Evolutionary conservation across 2,888 invertebrate genomes (phyloP).

Genomic region (Carabus problematicus): DNA sequence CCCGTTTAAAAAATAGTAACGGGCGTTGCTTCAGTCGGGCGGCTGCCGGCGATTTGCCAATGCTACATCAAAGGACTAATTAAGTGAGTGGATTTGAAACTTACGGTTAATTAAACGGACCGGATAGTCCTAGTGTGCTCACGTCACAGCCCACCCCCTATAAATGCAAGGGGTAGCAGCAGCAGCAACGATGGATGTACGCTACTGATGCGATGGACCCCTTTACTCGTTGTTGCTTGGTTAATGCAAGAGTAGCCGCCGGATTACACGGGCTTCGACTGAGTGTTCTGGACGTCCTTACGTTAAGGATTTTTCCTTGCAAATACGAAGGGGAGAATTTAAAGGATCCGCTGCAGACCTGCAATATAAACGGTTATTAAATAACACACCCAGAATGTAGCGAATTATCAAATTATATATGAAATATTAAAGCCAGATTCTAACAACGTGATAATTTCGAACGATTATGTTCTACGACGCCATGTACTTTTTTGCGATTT

Average conservation of each 20-base stretch:
- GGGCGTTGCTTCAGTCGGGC: neutral
- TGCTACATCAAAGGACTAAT: constrained; percentile 41
- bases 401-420: too few species aligned
- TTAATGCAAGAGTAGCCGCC: constrained; percentile 1
- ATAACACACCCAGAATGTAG: too few species aligned
- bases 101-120: constrained; percentile 40
- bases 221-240: constrained; percentile 2
- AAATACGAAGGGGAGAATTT: too few species aligned
- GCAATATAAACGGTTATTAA: too few species aligned
- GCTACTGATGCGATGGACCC: constrained; percentile 2
- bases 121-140: constrained; percentile 19
- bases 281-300: too few species aligned
- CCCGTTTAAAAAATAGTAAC: neutral
- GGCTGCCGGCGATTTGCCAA: constrained; percentile 32
- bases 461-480: too few species aligned
- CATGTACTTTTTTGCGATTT: too few species aligned
- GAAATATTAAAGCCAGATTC: too few species aligned
- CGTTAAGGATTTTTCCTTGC: too few species aligned
- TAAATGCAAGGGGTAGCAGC: neutral
- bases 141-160: constrained; percentile 31
- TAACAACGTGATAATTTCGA: too few species aligned
- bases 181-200: constrained; percentile 11
- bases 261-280: neutral
- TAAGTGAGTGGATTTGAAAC: constrained; percentile 42
- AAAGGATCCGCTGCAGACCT: too few species aligned